Evolutionary conservation across 1,140 invertebrate species (phyloP).

Genomic region (Lineus longissimus): DNA sequence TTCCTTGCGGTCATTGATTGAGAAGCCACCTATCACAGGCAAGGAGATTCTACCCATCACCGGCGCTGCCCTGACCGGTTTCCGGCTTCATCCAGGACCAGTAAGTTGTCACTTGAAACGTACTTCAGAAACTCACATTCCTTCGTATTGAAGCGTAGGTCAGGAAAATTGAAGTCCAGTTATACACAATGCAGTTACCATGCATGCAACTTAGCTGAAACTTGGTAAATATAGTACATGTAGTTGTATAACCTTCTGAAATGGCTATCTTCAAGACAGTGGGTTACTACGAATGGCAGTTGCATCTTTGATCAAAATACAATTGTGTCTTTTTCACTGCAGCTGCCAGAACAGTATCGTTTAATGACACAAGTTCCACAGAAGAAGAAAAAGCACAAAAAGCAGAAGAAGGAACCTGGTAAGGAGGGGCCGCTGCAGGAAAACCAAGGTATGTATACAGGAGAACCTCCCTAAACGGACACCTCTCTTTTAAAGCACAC

Average conservation of each 20-base stretch:
- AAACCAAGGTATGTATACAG: constrained; percentile 30
- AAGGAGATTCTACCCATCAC: constrained; percentile 88
- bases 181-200: neutral
- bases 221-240: no score
- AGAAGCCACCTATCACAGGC: constrained; percentile 92
- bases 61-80: constrained; percentile 84
- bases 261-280: neutral
- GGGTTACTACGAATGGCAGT: neutral
- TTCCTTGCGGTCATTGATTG: constrained; percentile 89
- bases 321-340: constrained; percentile 40
- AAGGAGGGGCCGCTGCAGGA: constrained; percentile 48
- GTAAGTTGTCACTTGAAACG: constrained; percentile 62
- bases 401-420: constrained; percentile 78
- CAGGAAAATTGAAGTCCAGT: no score
- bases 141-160: neutral
- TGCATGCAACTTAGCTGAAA: no score
- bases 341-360: constrained; percentile 93
- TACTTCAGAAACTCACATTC: neutral
- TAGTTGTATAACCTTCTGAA: neutral
- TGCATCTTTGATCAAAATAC: neutral
- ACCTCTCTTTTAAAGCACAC: no score
- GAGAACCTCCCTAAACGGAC: constrained; percentile 53
- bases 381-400: constrained; percentile 86
- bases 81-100: constrained; percentile 91
- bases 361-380: constrained; percentile 86